These are phyloP conservation scores for Paralinhomoeus sp. DNA, from an alignment of 2,888 invertebrate genomes.

Conservation along the genomic window DNA sequence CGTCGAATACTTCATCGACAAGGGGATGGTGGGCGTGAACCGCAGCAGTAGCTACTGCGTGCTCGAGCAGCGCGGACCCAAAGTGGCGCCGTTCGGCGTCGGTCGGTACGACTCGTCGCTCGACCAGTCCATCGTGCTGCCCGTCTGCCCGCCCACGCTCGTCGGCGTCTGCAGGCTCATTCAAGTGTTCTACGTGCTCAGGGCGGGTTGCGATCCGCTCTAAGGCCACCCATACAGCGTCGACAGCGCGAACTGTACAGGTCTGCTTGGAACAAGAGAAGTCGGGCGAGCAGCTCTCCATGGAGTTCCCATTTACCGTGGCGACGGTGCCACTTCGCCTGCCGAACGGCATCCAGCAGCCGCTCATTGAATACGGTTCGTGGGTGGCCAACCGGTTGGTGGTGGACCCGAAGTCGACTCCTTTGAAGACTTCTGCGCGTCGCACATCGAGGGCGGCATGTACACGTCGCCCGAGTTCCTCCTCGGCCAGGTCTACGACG, in stretches of 20 bases:
- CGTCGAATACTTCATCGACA: conserved; percentile 50
- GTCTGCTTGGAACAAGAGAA: conserved; percentile 46
- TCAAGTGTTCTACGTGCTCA: conserved; percentile 48
- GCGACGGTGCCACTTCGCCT: conserved; percentile 43
- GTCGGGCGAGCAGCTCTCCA: conserved; percentile 44
- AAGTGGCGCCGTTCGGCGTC: conserved; percentile 36
- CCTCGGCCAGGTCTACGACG: conserved; percentile 52
- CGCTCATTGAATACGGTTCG: conserved; percentile 19
- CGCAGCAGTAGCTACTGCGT: conserved; percentile 45
- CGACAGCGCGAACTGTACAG: conserved; percentile 32
- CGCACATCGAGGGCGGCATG: conserved; percentile 50
- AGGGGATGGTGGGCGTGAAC: conserved; percentile 44
- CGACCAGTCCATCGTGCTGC: conserved; percentile 44
- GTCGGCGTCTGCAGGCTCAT: conserved; percentile 45
- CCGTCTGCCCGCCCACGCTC: conserved; percentile 50
- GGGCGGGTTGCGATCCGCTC: conserved; percentile 32
- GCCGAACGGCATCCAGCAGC: conserved; percentile 23
- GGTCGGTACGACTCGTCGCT: conserved; percentile 36
- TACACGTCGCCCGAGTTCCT: conserved; percentile 54
- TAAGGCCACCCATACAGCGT: neutral
- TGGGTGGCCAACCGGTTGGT: neutral
- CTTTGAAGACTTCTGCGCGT: conserved; percentile 42
- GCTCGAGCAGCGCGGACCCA: conserved; percentile 45
- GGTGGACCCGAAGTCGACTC: neutral
- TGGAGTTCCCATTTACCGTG: conserved; percentile 50